Percentiles rank a stretch among this genome's conserved stretches.
These are phyloP conservation scores for Elysia chlorotica DNA, from an alignment of 1,140 invertebrate species.

Conservation along the genomic window DNA sequence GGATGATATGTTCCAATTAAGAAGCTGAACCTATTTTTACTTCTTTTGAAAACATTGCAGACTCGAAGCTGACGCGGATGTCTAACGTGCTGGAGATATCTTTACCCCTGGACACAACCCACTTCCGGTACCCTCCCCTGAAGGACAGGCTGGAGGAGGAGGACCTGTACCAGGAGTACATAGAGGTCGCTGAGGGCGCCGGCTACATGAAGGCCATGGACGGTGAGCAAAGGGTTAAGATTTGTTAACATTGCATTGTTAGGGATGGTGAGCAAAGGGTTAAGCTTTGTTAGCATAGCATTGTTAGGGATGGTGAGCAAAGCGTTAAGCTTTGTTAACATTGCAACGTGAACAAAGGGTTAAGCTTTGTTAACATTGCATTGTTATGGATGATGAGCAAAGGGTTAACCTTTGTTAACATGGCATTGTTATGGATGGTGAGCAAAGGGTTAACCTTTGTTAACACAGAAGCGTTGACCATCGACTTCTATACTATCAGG, in stretches of 20 bases:
- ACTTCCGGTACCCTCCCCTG: constrained; percentile 47
- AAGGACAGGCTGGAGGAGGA: constrained; percentile 46
- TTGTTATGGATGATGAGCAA: too few species aligned
- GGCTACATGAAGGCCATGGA: constrained; percentile 52
- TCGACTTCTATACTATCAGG: too few species aligned
- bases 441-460: not conserved
- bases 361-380: too few species aligned
- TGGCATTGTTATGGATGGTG: constrained; percentile 54
- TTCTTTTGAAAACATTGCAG: constrained; percentile 23
- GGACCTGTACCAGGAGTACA: constrained; percentile 58
- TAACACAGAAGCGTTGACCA: too few species aligned
- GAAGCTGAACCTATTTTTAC: not conserved
- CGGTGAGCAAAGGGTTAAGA: constrained; percentile 28
- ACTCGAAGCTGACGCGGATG: constrained; percentile 44
- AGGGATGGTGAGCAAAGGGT: constrained; percentile 43
- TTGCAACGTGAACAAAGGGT: too few species aligned
- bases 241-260: too few species aligned
- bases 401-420: too few species aligned
- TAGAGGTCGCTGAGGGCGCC: constrained; percentile 55
- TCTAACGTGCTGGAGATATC: constrained; percentile 59
- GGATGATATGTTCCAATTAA: constrained; percentile 49
- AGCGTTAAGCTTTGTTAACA: too few species aligned
- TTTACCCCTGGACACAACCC: constrained; percentile 49
- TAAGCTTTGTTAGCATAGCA: too few species aligned
- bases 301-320: constrained; percentile 46